phyloP scores from a whole-genome alignment of 2,797 vertebrate species.

The Pempheris klunzingeri region DNA sequence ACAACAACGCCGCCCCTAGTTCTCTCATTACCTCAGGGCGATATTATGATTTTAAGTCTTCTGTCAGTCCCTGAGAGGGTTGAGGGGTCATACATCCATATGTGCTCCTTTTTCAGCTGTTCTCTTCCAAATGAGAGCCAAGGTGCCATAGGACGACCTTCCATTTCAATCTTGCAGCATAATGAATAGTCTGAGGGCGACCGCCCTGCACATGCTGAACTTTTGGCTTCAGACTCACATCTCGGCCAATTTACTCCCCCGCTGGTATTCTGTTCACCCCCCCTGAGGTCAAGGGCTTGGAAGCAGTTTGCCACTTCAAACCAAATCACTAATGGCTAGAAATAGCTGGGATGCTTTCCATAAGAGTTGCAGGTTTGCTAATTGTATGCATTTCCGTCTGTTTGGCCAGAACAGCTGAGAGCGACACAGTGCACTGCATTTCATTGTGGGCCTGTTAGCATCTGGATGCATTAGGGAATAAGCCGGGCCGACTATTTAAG shows the following conservation, averaged over 20 bases:
- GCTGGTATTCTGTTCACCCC: constrained; percentile 18
- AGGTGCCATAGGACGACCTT: constrained; percentile 67
- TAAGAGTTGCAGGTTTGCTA: constrained; percentile 50
- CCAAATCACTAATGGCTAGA: constrained; percentile 68
- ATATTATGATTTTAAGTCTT: constrained; percentile 61
- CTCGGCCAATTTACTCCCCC: constrained; percentile 69
- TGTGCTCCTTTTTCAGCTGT: constrained; percentile 58
- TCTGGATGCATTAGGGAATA: constrained; percentile 44
- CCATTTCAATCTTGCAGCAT: constrained; percentile 61
- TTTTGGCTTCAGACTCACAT: constrained; percentile 66
- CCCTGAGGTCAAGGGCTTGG: constrained; percentile 69
- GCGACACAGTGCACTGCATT: constrained; percentile 5
- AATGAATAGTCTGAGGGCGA: constrained; percentile 67
- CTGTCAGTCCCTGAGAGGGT: constrained; percentile 52
- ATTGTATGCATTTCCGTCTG: constrained; percentile 59
- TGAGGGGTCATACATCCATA: constrained; percentile 72
- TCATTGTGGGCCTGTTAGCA: constrained; percentile 49
- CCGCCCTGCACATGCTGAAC: constrained; percentile 67
- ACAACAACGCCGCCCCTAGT: constrained; percentile 51
- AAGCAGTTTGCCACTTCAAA: constrained; percentile 68
- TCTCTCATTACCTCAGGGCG: constrained; percentile 61
- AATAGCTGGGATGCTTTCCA: constrained; percentile 61
- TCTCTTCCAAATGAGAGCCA: constrained; percentile 62
- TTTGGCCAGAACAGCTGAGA: constrained; percentile 40
- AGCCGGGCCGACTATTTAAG: constrained; percentile 14